A percentile compares a stretch with the other conserved stretches of the same genome.
Evolutionary conservation across 1,140 invertebrate genomes (phyloP).

Genomic region (Pogonognathellus flavescens): DNA sequence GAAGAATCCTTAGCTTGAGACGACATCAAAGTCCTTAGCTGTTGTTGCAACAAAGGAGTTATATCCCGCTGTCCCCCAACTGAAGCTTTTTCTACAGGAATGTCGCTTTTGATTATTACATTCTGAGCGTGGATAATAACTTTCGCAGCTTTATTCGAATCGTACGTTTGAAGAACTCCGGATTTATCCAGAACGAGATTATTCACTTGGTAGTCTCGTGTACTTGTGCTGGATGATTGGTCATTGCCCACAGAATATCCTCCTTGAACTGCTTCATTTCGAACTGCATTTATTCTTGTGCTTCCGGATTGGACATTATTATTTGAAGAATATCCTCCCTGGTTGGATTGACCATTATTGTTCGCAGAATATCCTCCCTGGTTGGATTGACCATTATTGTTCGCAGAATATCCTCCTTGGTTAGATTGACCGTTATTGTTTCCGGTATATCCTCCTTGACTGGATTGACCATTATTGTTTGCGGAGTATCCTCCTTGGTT

Average conservation of each 20-base stretch:
- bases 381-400: neutral
- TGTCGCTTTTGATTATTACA: conserved; percentile 18
- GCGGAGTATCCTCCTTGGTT: too few species aligned
- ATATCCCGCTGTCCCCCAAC: neutral
- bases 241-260: conserved; percentile 6
- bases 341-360: neutral
- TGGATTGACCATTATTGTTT: neutral
- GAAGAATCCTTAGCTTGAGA: neutral
- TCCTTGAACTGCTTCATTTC: neutral
- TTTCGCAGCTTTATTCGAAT: conserved; percentile 13
- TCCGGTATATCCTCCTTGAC: too few species aligned
- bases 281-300: too few species aligned
- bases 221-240: too few species aligned
- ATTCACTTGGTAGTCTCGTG: neutral
- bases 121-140: conserved; percentile 32
- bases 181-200: conserved; percentile 24
- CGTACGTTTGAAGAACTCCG: neutral
- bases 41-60: neutral
- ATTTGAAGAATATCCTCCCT: too few species aligned
- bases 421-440: too few species aligned
- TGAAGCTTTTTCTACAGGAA: neutral
- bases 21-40: neutral
- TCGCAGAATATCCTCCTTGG: too few species aligned
- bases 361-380: too few species aligned
- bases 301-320: too few species aligned